These are phyloP conservation scores for Pseudococcus longispinus DNA, from an alignment of 2,888 invertebrate genomes.

Conservation along the genomic window DNA sequence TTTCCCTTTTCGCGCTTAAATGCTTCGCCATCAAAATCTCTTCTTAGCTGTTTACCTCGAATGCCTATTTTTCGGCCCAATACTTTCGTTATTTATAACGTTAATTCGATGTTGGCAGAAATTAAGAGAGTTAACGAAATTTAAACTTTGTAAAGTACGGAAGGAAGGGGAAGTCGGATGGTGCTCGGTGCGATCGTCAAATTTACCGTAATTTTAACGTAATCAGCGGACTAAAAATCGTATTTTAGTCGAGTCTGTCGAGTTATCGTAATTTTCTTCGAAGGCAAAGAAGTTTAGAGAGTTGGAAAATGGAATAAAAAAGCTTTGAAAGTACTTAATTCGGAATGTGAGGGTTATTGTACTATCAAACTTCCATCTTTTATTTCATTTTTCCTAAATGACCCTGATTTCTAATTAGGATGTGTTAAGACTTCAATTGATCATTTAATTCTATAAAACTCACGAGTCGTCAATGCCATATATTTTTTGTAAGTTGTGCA, in stretches of 20 bases:
- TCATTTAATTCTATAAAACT: not conserved
- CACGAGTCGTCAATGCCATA: not conserved
- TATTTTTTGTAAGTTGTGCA: not conserved
- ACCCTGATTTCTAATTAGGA: not conserved
- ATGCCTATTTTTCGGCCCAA: not conserved
- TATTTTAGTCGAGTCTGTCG: too few species aligned
- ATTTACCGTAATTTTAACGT: not conserved
- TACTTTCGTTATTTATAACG: slow-evolving; percentile 2
- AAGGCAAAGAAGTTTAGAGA: not conserved
- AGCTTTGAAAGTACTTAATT: not conserved
- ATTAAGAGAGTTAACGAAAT: not conserved
- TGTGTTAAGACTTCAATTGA: not conserved
- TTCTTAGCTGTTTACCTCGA: not conserved
- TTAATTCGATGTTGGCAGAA: not conserved
- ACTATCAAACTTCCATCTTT: too few species aligned
- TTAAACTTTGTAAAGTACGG: not conserved
- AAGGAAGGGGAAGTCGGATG: not conserved
- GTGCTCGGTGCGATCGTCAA: not conserved
- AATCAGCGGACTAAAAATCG: not conserved
- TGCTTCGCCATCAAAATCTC: slow-evolving; percentile 8
- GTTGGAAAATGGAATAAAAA: not conserved
- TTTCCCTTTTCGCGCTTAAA: slow-evolving; percentile 1
- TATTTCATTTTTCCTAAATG: too few species aligned
- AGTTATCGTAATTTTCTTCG: not conserved
- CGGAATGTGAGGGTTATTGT: not conserved